Percentiles rank a stretch among this genome's conserved stretches.
These are phyloP conservation scores for Centrocercus urophasianus DNA, from an alignment of 2,113 vertebrate genomes.

Conservation along the genomic window DNA sequence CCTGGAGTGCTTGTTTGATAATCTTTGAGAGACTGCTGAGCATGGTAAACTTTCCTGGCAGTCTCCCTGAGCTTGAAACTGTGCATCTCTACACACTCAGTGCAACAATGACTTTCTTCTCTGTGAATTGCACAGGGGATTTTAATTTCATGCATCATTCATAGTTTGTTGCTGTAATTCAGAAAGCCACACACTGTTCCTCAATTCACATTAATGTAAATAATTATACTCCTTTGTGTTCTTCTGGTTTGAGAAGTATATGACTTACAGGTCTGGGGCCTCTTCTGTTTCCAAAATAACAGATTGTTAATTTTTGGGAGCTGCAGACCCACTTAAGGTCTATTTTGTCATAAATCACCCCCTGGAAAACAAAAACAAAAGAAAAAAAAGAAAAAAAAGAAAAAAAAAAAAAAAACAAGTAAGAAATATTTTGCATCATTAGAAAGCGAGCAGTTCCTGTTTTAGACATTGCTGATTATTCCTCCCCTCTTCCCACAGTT, in stretches of 20 bases:
- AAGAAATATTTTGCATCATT: not conserved
- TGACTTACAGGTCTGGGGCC: slow-evolving; percentile 3
- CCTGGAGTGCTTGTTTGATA: slow-evolving; percentile 55
- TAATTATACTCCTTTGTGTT: not conserved
- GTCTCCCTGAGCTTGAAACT: not conserved
- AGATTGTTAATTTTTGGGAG: not conserved
- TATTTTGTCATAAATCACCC: not conserved
- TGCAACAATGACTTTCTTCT: not conserved
- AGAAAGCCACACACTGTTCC: not conserved
- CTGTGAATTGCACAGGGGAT: not conserved
- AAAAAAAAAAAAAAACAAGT: no score
- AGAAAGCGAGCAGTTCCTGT: not conserved
- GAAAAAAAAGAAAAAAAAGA: not conserved
- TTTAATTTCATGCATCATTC: slow-evolving; percentile 26
- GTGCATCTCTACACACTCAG: not conserved
- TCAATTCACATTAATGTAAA: not conserved
- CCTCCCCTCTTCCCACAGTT: not conserved
- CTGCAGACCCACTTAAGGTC: not conserved
- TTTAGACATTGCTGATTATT: not conserved
- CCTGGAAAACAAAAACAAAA: not conserved
- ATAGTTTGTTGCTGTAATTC: not conserved
- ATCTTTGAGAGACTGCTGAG: slow-evolving; percentile 31
- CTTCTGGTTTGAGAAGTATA: slow-evolving; percentile 10
- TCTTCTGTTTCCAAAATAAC: not conserved
- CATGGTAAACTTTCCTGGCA: slow-evolving; percentile 44